Evolutionary conservation across 2,797 vertebrate genomes (phyloP).

Genomic region (Carcharodon carcharias): DNA sequence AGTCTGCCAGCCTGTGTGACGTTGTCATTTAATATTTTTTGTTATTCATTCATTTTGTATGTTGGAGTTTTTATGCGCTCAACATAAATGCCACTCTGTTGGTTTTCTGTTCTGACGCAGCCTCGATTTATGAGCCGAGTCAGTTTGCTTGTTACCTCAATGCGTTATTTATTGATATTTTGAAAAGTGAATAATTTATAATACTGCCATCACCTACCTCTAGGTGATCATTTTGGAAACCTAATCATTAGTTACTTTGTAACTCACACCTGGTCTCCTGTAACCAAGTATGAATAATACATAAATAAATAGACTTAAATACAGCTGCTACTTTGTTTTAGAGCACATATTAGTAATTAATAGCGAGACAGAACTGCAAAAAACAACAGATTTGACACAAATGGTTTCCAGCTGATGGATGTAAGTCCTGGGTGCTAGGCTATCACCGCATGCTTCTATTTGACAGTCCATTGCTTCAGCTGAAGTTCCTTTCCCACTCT

Average conservation of each 20-base stretch:
- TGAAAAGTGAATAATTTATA: slow-evolving; percentile 31
- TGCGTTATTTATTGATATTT: slow-evolving; percentile 26
- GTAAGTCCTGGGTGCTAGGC: neutral
- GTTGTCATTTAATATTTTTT: neutral
- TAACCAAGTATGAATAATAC: slow-evolving; percentile 22
- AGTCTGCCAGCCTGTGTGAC: neutral
- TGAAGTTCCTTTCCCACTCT: neutral
- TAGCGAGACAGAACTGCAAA: slow-evolving; percentile 12
- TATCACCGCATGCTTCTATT: neutral
- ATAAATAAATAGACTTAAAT: slow-evolving; percentile 34
- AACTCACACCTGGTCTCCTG: slow-evolving; percentile 25
- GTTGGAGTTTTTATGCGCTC: neutral
- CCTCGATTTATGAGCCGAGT: neutral
- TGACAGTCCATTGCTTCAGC: slow-evolving; percentile 1
- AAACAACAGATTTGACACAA: slow-evolving; percentile 34
- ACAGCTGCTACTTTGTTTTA: slow-evolving; percentile 29
- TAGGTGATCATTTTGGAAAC: slow-evolving; percentile 26
- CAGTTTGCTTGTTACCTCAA: slow-evolving; percentile 19
- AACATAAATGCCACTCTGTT: neutral
- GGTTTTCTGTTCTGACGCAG: neutral
- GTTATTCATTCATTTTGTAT: neutral
- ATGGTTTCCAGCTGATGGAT: slow-evolving; percentile 32
- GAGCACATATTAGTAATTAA: slow-evolving; percentile 8
- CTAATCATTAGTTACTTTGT: slow-evolving; percentile 35
- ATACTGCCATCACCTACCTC: neutral